Evolutionary conservation across 2,113 vertebrate genomes (phyloP).

Genomic region (Xenotilapia leptura): DNA sequence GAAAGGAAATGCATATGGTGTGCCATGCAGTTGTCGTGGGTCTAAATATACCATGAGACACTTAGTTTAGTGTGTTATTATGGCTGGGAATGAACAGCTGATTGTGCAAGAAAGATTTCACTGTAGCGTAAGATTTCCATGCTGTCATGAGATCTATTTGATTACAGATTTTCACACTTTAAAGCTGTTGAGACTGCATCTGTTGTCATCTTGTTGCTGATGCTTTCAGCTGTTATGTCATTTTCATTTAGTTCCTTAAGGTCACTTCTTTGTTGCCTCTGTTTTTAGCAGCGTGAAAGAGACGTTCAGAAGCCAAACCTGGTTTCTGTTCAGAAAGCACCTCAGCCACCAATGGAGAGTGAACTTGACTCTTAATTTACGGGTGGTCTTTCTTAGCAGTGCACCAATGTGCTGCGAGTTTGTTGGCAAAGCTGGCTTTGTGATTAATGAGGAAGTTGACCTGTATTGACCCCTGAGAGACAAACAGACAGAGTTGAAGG

Average conservation of each 20-base stretch:
- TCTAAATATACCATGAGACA: slow-evolving; percentile 53
- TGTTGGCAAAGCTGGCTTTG: background rate
- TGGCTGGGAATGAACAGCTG: slow-evolving; percentile 46
- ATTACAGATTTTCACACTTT: background rate
- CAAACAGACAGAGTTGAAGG: background rate
- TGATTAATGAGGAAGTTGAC: slow-evolving; percentile 49
- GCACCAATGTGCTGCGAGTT: background rate
- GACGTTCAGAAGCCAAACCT: background rate
- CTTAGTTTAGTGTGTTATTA: slow-evolving; percentile 28
- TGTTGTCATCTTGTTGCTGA: background rate
- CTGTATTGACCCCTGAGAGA: slow-evolving; percentile 30
- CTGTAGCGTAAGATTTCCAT: background rate
- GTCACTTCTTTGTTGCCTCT: background rate
- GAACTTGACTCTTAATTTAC: background rate
- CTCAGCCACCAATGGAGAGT: background rate
- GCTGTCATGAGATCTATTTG: background rate
- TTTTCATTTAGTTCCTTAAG: background rate
- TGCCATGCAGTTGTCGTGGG: slow-evolving; percentile 50
- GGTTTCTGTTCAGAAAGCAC: background rate
- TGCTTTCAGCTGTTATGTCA: background rate
- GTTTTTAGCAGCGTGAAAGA: background rate
- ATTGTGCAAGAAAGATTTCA: slow-evolving; percentile 5
- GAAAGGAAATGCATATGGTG: slow-evolving; percentile 39
- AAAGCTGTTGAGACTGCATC: background rate
- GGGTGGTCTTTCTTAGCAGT: background rate